Conservation (phyloP, 2,797 vertebrate genomes). For the Telmatherina bonti region DNA sequence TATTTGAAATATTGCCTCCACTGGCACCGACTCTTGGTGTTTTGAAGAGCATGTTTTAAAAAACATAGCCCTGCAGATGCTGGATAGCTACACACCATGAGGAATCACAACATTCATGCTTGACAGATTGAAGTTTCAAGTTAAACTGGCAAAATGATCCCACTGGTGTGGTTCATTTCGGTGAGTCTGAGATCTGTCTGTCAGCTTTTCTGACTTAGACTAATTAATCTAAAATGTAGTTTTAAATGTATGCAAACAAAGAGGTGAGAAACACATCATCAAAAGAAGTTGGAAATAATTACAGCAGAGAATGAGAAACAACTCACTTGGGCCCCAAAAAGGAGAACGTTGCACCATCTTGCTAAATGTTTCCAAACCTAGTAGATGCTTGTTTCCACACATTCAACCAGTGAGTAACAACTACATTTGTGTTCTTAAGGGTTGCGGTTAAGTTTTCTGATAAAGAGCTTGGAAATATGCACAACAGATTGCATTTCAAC, state of each 20-base stretch:
- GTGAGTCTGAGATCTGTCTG: neutral
- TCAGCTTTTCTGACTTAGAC: neutral
- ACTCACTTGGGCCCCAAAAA: neutral
- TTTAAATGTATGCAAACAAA: too few relatives aligned
- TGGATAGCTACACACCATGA: neutral
- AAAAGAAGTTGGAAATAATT: neutral
- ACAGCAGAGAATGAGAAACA: neutral
- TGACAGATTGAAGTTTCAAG: neutral
- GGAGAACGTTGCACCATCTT: neutral
- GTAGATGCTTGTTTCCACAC: neutral
- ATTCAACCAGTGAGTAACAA: neutral
- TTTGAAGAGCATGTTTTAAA: neutral
- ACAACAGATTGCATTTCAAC: neutral
- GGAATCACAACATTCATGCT: neutral
- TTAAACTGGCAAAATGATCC: neutral
- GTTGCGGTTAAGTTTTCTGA: neutral
- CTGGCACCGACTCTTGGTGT: neutral
- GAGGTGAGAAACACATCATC: neutral
- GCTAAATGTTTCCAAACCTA: too few relatives aligned
- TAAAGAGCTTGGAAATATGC: neutral
- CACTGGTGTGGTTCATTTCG: too few relatives aligned
- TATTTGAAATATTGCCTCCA: neutral
- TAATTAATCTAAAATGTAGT: too few relatives aligned
- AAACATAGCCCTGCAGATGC: neutral
- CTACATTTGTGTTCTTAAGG: too few relatives aligned